Evolutionary conservation across 2,797 vertebrate genomes (phyloP).

Genomic region (Darevskia mixta): DNA sequence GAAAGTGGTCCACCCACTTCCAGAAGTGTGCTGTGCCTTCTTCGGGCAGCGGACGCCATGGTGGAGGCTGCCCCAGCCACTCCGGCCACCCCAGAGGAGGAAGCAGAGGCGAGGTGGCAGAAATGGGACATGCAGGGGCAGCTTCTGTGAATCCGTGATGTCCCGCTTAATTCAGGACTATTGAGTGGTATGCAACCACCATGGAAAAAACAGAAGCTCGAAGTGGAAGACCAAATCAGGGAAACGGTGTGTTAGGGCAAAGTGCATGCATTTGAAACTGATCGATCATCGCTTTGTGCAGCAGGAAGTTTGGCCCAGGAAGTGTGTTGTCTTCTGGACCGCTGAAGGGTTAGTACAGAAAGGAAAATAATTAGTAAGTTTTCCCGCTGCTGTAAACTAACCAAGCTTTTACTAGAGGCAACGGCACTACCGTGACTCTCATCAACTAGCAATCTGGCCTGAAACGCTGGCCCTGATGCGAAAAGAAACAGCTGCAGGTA

Average conservation of each 20-base stretch:
- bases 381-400: conserved; percentile 17
- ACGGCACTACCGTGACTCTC: not conserved
- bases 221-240: not conserved
- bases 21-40: too few species aligned
- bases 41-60: too few species aligned
- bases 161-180: too few species aligned
- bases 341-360: conserved; percentile 11
- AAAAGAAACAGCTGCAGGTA: conserved; percentile 30
- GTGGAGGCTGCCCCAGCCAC: too few species aligned
- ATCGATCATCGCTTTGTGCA: not conserved
- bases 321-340: not conserved
- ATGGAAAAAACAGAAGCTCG: not conserved
- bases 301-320: not conserved
- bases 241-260: not conserved
- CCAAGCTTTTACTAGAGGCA: conserved; percentile 20
- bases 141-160: too few species aligned
- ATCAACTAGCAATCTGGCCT: conserved; percentile 18
- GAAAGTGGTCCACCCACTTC: too few species aligned
- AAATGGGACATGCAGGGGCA: not conserved
- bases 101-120: too few species aligned
- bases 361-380: conserved; percentile 29
- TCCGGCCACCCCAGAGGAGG: too few species aligned
- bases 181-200: not conserved
- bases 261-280: not conserved
- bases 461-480: conserved; percentile 24